Percentiles rank a stretch among this genome's conserved stretches.
Conservation (phyloP, 2,888 invertebrate species). For the Cataglyphis albicans region DNA sequence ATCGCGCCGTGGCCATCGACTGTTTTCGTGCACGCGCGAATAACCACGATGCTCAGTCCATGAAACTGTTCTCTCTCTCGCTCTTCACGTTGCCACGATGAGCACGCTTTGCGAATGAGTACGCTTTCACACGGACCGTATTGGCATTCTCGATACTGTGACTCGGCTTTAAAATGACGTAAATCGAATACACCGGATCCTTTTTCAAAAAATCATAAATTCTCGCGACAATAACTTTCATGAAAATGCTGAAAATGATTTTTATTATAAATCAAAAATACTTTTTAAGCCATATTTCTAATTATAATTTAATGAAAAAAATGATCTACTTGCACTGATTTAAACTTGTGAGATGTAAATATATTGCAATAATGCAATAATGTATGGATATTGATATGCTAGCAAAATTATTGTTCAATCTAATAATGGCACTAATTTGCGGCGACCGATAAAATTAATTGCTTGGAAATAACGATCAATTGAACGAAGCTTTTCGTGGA, state of each 20-base stretch:
- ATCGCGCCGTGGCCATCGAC: constrained; percentile 70
- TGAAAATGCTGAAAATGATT: neutral
- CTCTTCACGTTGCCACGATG: constrained; percentile 52
- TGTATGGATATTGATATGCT: neutral
- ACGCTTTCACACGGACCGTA: constrained; percentile 21
- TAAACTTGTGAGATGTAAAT: neutral
- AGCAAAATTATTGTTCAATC: neutral
- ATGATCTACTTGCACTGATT: neutral
- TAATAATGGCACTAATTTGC: constrained; percentile 35
- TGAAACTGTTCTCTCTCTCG: constrained; percentile 44
- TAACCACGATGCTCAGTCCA: constrained; percentile 57
- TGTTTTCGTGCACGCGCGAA: constrained; percentile 67
- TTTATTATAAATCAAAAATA: neutral
- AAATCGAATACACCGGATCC: neutral
- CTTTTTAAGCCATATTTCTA: neutral
- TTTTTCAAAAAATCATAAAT: neutral
- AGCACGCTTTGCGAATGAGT: constrained; percentile 54
- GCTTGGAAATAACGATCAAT: constrained; percentile 63
- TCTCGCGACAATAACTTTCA: neutral
- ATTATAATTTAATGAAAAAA: neutral
- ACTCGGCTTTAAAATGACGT: constrained; percentile 20
- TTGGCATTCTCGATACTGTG: constrained; percentile 6
- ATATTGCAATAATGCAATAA: neutral
- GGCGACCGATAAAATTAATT: constrained; percentile 63
- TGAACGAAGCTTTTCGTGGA: constrained; percentile 55